These are phyloP conservation scores for Schlechtendalia chinensis DNA, from an alignment of 1,140 invertebrate genomes.

Conservation along the genomic window DNA sequence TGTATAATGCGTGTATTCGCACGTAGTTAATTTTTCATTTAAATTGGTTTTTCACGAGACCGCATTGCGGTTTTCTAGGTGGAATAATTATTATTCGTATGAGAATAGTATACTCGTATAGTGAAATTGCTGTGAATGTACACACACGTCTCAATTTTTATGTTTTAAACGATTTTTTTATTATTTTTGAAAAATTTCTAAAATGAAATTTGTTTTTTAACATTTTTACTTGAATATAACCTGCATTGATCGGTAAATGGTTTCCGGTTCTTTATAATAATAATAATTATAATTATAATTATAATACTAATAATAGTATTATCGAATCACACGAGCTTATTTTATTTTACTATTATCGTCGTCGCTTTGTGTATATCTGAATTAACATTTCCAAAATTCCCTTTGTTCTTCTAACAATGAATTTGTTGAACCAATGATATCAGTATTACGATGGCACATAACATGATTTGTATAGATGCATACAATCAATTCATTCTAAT, in stretches of 20 bases:
- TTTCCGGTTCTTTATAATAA: slow-evolving; percentile 17
- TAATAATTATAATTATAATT: too few species aligned
- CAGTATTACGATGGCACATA: background rate
- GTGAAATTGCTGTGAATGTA: background rate
- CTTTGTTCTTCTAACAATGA: slow-evolving; percentile 9
- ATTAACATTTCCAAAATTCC: background rate
- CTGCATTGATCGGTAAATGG: background rate
- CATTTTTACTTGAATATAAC: background rate
- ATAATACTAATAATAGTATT: background rate
- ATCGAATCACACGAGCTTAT: background rate
- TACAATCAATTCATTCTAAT: background rate
- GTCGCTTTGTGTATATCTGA: background rate
- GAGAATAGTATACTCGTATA: background rate
- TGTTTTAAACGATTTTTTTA: too few species aligned
- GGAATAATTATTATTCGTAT: background rate
- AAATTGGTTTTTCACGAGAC: background rate
- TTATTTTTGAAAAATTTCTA: too few species aligned
- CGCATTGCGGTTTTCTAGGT: too few species aligned
- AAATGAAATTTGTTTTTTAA: background rate
- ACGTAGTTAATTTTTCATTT: background rate
- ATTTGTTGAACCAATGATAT: background rate
- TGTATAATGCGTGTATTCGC: background rate
- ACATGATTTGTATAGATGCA: background rate
- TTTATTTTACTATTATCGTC: background rate
- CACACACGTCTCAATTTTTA: too few species aligned